Evolutionary conservation across 2,888 invertebrate genomes (phyloP).

Genomic region (Tenthredo amoena): DNA sequence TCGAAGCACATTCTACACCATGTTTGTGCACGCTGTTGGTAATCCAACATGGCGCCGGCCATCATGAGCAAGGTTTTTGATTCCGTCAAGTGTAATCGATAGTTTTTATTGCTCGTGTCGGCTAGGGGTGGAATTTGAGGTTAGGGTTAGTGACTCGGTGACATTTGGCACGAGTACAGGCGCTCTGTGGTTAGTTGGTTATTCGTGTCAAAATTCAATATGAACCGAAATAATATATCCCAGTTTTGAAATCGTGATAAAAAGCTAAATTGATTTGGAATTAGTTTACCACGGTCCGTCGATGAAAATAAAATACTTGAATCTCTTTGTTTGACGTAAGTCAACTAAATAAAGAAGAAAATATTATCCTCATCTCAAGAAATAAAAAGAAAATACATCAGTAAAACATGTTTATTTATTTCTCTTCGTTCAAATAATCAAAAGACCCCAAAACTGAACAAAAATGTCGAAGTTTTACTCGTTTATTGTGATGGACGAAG

Average conservation of each 20-base stretch:
- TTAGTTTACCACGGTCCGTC: neutral
- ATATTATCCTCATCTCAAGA: neutral
- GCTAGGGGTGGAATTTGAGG: constrained; percentile 66
- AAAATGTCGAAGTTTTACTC: constrained; percentile 10
- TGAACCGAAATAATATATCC: neutral
- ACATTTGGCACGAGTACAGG: constrained; percentile 62
- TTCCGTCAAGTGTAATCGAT: constrained; percentile 67
- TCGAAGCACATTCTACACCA: neutral
- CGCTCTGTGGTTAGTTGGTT: neutral
- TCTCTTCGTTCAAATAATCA: neutral
- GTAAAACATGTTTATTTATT: neutral
- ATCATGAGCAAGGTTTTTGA: constrained; percentile 61
- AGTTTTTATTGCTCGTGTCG: constrained; percentile 67
- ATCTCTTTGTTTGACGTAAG: constrained; percentile 23
- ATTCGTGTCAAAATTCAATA: neutral
- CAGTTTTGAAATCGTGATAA: neutral
- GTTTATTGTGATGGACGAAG: constrained; percentile 64
- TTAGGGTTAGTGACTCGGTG: constrained; percentile 71
- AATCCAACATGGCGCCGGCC: constrained; percentile 65
- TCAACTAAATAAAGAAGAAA: constrained; percentile 9
- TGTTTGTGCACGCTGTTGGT: constrained; percentile 1
- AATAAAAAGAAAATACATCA: constrained; percentile 3
- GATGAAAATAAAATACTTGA: neutral
- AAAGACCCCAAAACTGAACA: neutral
- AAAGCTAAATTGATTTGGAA: neutral